These are phyloP conservation scores for Sorex fumeus DNA, from an alignment of 2,113 vertebrate genomes.

Conservation along the genomic window DNA sequence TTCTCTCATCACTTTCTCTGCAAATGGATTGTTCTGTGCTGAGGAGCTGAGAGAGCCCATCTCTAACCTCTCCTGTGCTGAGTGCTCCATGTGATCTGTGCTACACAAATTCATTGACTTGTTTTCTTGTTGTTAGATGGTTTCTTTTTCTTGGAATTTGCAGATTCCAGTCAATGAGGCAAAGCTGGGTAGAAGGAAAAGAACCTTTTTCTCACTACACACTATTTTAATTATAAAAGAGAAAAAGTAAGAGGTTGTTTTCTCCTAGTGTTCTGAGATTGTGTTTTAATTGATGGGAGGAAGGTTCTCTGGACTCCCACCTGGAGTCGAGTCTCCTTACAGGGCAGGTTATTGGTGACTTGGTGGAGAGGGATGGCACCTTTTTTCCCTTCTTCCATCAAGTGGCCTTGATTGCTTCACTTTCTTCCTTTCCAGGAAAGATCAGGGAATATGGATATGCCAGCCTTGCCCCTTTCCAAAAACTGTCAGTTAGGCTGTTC, in stretches of 20 bases:
- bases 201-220: background rate
- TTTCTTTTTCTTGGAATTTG: background rate
- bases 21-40: background rate
- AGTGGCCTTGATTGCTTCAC: background rate
- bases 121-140: background rate
- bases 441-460: background rate
- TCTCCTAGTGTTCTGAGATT: background rate
- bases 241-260: background rate
- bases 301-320: too few relatives aligned
- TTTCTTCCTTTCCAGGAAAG: conserved; percentile 2
- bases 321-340: too few relatives aligned
- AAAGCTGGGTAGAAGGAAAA: background rate
- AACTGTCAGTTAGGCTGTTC: background rate
- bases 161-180: background rate
- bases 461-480: background rate
- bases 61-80: background rate
- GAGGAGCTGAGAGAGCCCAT: background rate
- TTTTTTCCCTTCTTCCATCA: background rate
- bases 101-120: background rate
- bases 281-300: background rate
- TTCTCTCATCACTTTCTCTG: background rate
- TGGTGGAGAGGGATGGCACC: background rate
- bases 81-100: background rate
- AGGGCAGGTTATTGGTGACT: too few relatives aligned
- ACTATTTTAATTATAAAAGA: background rate